Percentiles rank a stretch among this genome's conserved stretches.
phyloP scores from a whole-genome alignment of 1,140 invertebrate species.

The Nasonia giraulti region DNA sequence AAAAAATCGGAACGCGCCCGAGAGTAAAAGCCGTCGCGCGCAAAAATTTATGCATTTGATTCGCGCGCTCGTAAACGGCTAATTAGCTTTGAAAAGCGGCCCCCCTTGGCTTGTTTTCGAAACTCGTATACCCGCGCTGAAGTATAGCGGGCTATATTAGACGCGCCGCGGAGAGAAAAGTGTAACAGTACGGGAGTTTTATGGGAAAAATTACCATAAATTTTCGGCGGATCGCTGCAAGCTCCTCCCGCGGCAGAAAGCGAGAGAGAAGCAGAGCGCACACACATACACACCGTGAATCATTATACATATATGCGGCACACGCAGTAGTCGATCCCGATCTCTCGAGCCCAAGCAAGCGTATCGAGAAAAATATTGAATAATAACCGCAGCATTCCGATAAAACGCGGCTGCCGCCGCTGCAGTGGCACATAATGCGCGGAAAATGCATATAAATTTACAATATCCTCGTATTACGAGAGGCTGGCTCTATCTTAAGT shows the following conservation, averaged over 20 bases:
- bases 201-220: constrained; percentile 26
- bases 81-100: neutral
- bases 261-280: neutral
- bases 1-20: neutral
- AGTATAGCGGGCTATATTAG: too few relatives aligned
- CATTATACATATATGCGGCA: too few relatives aligned
- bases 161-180: neutral
- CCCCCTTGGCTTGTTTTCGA: too few relatives aligned
- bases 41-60: too few relatives aligned
- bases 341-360: neutral
- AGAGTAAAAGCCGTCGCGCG: neutral
- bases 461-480: constrained; percentile 1
- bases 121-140: too few relatives aligned
- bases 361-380: constrained; percentile 33
- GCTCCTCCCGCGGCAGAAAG: neutral
- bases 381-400: constrained; percentile 22
- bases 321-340: neutral
- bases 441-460: constrained; percentile 25
- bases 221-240: neutral
- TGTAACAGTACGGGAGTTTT: neutral
- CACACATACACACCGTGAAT: too few relatives aligned
- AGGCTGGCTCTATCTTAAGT: neutral
- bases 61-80: neutral
- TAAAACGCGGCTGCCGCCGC: neutral
- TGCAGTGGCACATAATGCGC: neutral